Percentiles rank a stretch among this genome's conserved stretches.
phyloP scores from a whole-genome alignment of 2,797 vertebrate species.

The Oceanodroma leucorhoa region DNA sequence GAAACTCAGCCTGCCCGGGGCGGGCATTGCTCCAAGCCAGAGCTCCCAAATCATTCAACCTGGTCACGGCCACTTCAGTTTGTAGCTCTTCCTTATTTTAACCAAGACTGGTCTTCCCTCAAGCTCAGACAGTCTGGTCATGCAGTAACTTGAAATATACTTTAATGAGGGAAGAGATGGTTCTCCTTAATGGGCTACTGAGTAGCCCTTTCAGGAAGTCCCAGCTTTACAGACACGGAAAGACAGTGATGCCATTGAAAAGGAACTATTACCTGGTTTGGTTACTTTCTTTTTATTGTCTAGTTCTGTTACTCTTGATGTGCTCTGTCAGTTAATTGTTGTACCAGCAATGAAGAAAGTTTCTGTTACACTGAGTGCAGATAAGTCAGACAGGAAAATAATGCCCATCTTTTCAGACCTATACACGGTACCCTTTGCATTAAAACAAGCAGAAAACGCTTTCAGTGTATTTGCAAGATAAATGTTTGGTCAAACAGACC shows the following conservation, averaged over 20 bases:
- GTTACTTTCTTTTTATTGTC: slow-evolving; percentile 7
- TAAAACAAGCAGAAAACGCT: background rate
- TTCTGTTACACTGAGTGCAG: background rate
- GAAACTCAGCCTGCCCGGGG: fast-evolving
- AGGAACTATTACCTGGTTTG: background rate
- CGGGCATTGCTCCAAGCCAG: background rate
- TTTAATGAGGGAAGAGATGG: background rate
- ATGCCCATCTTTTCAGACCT: background rate
- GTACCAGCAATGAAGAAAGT: background rate
- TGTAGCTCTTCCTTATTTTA: background rate
- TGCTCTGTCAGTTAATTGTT: background rate
- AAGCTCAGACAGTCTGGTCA: background rate
- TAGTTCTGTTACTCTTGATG: background rate
- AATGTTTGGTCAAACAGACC: background rate
- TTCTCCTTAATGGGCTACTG: background rate
- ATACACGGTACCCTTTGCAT: background rate
- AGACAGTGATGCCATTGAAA: background rate
- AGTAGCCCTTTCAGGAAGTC: background rate
- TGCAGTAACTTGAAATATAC: background rate
- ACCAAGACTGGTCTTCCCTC: background rate
- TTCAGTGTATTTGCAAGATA: background rate
- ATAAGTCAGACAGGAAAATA: background rate
- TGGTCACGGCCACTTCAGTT: background rate
- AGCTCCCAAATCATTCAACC: background rate
- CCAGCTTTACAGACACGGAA: background rate